phyloP scores from a whole-genome alignment of 2,113 vertebrate species.

The Calonectris borealis region DNA sequence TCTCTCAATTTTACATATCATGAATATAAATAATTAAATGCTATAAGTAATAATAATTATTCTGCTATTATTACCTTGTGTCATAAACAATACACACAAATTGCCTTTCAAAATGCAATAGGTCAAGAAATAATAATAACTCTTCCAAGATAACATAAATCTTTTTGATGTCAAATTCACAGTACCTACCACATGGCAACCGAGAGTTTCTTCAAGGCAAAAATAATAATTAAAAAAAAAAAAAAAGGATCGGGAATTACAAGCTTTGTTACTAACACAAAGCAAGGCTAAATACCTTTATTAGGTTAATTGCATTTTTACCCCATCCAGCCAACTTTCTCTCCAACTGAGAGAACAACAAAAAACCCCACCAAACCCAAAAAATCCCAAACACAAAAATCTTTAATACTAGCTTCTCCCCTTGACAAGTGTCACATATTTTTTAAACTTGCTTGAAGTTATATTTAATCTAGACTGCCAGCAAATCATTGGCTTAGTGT shows the following conservation, averaged over 20 bases:
- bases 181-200: neutral
- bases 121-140: neutral
- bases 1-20: neutral
- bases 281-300: neutral
- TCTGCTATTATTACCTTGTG: neutral
- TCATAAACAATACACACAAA: neutral
- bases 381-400: neutral
- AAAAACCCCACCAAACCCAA: neutral
- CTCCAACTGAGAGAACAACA: neutral
- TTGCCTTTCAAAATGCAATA: neutral
- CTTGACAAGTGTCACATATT: neutral
- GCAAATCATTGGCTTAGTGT: neutral
- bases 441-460: neutral
- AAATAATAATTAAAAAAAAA: neutral
- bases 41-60: neutral
- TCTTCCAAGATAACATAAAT: neutral
- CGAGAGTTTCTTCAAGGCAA: neutral
- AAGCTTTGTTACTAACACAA: neutral
- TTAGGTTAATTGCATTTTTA: neutral
- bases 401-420: neutral
- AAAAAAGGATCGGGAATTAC: neutral
- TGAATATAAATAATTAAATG: neutral
- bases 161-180: neutral
- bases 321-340: neutral
- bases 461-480: neutral